Evolutionary conservation across 2,888 invertebrate species (phyloP).

Genomic region (Kryphioiulus occultus): DNA sequence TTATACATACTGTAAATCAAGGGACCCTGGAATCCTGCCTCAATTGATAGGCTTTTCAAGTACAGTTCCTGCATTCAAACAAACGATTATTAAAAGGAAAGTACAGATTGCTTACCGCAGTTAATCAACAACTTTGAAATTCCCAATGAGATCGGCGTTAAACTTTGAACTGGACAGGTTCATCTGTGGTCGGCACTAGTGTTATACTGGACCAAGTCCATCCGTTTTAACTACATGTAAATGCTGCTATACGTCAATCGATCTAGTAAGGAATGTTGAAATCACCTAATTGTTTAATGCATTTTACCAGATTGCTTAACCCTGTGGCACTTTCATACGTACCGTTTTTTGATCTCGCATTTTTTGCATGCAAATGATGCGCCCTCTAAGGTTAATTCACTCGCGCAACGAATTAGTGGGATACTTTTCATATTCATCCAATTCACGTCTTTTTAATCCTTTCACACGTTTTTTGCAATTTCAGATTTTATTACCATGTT

Average conservation of each 20-base stretch:
- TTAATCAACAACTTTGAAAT: background rate
- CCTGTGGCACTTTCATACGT: slow-evolving; percentile 6
- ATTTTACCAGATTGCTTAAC: background rate
- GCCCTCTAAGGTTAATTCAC: background rate
- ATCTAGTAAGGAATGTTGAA: background rate
- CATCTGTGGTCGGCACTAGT: background rate
- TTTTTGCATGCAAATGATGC: background rate
- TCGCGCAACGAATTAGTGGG: background rate
- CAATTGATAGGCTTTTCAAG: too few relatives aligned
- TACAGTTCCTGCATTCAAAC: too few relatives aligned
- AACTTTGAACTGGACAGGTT: background rate
- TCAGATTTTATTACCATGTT: slow-evolving; percentile 39
- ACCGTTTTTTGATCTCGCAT: background rate
- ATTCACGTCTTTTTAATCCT: slow-evolving; percentile 36
- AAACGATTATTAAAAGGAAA: background rate
- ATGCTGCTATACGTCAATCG: too few relatives aligned
- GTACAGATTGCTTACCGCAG: background rate
- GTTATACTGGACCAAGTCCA: background rate
- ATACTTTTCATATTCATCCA: slow-evolving; percentile 35
- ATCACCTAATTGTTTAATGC: background rate
- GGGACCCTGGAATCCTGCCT: too few relatives aligned
- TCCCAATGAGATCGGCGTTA: background rate
- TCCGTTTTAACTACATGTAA: background rate
- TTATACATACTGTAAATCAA: too few relatives aligned
- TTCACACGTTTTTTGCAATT: slow-evolving; percentile 31